Base-by-base conservation (phyloP, 2,888 invertebrate genomes). In the Galerucella pusilla region DNA sequence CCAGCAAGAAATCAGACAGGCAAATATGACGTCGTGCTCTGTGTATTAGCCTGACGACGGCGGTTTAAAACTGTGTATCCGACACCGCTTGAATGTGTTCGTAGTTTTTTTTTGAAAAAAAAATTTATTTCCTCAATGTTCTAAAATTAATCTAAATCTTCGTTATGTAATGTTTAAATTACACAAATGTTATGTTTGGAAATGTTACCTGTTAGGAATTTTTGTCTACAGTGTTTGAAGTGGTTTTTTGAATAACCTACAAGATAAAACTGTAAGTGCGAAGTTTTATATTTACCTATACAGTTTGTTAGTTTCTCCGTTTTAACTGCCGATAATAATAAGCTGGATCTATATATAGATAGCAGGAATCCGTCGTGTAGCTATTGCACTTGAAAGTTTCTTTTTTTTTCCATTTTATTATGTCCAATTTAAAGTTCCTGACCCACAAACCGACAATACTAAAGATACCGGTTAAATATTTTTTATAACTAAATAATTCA, bases 321-420 rank as follows among this genome's bases (percentile, higher is more conserved):
- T 69, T 70, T 68, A 72, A 78, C 54, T 79, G 77, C 20, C 80
- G 77, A 75, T 80, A 79, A 75, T 80, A 79, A 80, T 80, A 78
- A 77, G 81, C 81, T 83, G 81, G 78, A 78, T 79, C 83, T 83
- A 83, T 81, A 83, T 82, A 81, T 83, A 83, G 82, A 81, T 60
- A 73, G 80, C 81, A 79, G 78, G 77, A 78, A 79, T 78, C 66
- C 65, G 57, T 35, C 35, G 35, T 42, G 35, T 70, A 49, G 54
- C 70, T 65, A 66, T 57, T 80, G 79, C 78, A 78, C 77, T 81
- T 80, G 77, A 81, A 78, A 67, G 16, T 71, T 64, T 54, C 65
- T 45, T 45, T 65, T 65, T 65, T 71, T 65, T 65, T 49, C 66
- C 49, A 28, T 67, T 72, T 72, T 66, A 72, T 72, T 45, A 64